Evolutionary conservation across 2,113 vertebrate genomes (phyloP).

Genomic region (Rhynchopsitta pachyrhyncha): DNA sequence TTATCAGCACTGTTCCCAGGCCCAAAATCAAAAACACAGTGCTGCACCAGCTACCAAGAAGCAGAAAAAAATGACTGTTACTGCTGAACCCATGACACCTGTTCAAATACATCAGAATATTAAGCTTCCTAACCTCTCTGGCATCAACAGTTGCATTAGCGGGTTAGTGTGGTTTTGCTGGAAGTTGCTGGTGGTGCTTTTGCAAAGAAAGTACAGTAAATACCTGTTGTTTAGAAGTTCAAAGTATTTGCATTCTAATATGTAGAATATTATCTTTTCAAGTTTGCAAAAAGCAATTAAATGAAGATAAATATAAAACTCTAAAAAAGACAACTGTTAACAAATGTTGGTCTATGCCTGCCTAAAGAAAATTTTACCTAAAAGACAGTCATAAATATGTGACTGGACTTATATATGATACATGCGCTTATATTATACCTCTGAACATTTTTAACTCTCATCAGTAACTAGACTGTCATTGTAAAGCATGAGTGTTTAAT

Average conservation of each 20-base stretch:
- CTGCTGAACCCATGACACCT: not conserved
- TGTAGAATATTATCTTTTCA: not conserved
- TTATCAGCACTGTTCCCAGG: no score
- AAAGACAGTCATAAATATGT: not conserved
- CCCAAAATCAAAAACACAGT: no score
- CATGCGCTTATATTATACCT: not conserved
- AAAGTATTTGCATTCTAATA: not conserved
- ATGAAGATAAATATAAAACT: not conserved
- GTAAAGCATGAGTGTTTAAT: not conserved
- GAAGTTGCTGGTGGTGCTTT: not conserved
- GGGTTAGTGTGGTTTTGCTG: not conserved
- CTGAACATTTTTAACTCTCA: not conserved
- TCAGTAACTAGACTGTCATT: not conserved
- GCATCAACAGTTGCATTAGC: not conserved
- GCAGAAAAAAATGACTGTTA: no score
- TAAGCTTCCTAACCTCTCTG: not conserved
- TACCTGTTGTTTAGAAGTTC: not conserved
- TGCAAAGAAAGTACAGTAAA: not conserved
- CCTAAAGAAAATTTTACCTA: not conserved
- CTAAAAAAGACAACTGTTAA: not conserved
- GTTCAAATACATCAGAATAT: not conserved
- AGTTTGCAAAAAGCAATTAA: not conserved
- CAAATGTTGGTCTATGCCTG: not conserved
- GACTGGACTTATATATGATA: not conserved
- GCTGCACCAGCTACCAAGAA: no score